Evolutionary conservation across 2,113 vertebrate species (phyloP).

Genomic region (Callopanchax toddi): DNA sequence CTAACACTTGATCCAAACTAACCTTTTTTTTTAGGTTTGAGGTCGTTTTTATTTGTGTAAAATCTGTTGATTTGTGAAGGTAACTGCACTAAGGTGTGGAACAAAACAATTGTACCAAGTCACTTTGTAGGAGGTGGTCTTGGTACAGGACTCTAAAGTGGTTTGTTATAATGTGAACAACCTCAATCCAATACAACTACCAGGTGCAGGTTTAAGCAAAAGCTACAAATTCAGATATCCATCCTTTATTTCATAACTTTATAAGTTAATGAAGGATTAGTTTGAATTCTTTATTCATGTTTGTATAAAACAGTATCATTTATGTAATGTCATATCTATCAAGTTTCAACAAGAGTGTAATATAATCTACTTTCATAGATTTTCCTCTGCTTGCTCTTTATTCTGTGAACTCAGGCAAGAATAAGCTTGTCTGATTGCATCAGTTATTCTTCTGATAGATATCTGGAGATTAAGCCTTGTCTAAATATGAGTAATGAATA

Average conservation of each 20-base stretch:
- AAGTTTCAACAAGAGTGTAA: slow-evolving; percentile 49
- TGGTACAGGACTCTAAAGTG: no score
- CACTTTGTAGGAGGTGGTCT: no score
- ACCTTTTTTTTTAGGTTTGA: no score
- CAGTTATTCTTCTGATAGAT: slow-evolving; percentile 35
- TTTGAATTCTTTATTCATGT: slow-evolving; percentile 22
- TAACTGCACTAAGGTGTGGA: no score
- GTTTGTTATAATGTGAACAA: no score
- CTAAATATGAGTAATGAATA: slow-evolving; percentile 16
- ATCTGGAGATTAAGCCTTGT: slow-evolving; percentile 33
- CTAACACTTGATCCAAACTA: no score
- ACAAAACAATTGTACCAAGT: no score
- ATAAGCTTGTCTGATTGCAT: slow-evolving; percentile 23
- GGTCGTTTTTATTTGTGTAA: no score
- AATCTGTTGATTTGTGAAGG: no score
- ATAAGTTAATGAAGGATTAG: slow-evolving; percentile 3
- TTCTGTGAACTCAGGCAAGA: slow-evolving; percentile 37
- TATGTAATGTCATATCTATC: slow-evolving; percentile 40
- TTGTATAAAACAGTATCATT: slow-evolving; percentile 42
- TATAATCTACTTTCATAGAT: slow-evolving; percentile 37
- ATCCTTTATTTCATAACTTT: not conserved
- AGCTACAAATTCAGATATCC: not conserved
- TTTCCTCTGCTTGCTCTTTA: slow-evolving; percentile 27
- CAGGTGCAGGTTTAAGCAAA: no score
- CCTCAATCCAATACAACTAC: no score